phyloP scores from a whole-genome alignment of 2,113 vertebrate species.

The Apodemus speciosus region DNA sequence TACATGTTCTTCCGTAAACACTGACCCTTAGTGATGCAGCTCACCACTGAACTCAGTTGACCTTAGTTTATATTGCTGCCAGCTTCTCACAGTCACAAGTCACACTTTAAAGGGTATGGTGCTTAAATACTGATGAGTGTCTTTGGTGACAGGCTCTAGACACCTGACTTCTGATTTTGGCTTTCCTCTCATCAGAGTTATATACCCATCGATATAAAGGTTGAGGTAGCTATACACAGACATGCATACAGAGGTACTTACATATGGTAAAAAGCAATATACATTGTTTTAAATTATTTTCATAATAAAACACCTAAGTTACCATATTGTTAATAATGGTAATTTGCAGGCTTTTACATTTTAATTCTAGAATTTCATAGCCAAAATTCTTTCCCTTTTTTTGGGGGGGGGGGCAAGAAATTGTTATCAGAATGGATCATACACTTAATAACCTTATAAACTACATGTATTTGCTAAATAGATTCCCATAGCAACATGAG shows the following conservation, averaged over 20 bases:
- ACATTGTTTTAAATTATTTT: constrained; percentile 34
- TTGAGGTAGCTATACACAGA: not conserved
- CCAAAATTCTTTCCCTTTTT: constrained; percentile 3
- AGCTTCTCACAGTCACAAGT: constrained; percentile 70
- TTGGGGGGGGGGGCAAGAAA: not conserved
- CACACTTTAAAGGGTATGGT: constrained; percentile 27
- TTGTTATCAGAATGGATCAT: constrained; percentile 37
- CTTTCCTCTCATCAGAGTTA: constrained; percentile 55
- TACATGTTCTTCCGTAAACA: constrained; percentile 72
- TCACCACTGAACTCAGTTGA: constrained; percentile 52
- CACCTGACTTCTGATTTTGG: constrained; percentile 64
- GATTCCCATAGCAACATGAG: constrained; percentile 46
- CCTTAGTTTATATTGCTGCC: constrained; percentile 57
- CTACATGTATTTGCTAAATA: not conserved
- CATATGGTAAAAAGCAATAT: constrained; percentile 20
- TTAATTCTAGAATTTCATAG: constrained; percentile 61
- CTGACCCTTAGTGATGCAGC: constrained; percentile 17
- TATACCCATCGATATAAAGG: not conserved
- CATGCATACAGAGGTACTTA: not conserved
- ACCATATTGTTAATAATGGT: constrained; percentile 53
- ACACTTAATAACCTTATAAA: constrained; percentile 49
- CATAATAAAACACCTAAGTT: constrained; percentile 39
- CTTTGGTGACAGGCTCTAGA: constrained; percentile 48
- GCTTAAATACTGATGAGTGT: constrained; percentile 53
- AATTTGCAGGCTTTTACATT: constrained; percentile 59